Evolutionary conservation across 53 echinoderm and acorn worm genomes (phyloP), one percentile per base, ranked within the genome.

Genomic region (Mesocentrotus franciscanus): DNA sequence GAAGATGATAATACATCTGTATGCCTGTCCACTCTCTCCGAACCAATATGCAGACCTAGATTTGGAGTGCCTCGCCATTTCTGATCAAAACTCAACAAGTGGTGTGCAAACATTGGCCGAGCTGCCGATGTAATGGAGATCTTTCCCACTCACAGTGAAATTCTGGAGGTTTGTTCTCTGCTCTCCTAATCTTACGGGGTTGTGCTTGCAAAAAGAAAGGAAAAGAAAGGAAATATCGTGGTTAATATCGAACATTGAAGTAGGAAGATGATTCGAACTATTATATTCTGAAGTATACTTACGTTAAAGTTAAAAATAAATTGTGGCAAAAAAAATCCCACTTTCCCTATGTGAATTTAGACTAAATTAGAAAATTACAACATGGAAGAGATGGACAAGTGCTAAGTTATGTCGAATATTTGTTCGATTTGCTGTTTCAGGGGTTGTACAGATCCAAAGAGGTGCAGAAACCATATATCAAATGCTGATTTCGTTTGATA

Each of bases 31-130:
- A 57, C 85, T 26, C 59, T 18, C 32, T 90, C 26, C 90, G 62
- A 90, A 90, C 60, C 90, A 90, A 90, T 90, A 59, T 58, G 90
- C 90, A 61, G 61, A 61, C 90, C 90, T 33, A 60, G 90, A 90
- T 58, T 61, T 60, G 90, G 22, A 90, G 90, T 90, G 61, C 60
- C 90, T 90, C 33, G 56, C 92, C 70, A 72, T 92, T 92, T 92
- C 70, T 68, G 56, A 42, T 72, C 35, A 92, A 71, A 71, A 92
- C 71, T 32, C 71, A 32, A 92, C 92, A 71, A 92, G 92, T 92
- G 92, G 33, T 71, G 56, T 18, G 72, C 92, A 92, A 92, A 92
- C 92, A 92, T 34, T 71, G 62, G 27, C 13, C 76, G 76, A 14
- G 60, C 60, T 90, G 60, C 60, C 60, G 60, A 90, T 61, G 61